phyloP scores from a whole-genome alignment of 2,888 invertebrate species.

The Hedya salicella region DNA sequence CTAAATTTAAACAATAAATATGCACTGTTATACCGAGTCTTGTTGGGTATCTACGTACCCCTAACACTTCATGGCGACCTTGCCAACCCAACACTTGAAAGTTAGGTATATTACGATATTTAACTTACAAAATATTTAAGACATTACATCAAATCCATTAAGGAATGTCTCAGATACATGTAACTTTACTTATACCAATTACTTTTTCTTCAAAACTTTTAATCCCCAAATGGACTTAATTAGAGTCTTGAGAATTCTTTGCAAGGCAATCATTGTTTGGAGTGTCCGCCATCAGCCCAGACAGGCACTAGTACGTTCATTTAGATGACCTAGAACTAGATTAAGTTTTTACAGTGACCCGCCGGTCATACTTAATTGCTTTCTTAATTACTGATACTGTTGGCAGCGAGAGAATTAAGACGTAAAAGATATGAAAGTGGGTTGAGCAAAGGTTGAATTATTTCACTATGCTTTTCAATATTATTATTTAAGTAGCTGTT shows the following conservation, averaged over 20 bases:
- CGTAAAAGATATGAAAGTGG: too few species aligned
- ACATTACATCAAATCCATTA: neutral
- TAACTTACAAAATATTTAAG: neutral
- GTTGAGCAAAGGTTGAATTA: too few species aligned
- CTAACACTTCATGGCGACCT: too few species aligned
- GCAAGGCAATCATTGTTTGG: neutral
- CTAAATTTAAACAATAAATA: too few species aligned
- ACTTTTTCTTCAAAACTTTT: conserved; percentile 3
- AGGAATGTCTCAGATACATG: conserved; percentile 8
- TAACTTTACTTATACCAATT: conserved; percentile 18
- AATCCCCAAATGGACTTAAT: conserved; percentile 4
- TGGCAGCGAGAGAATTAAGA: too few species aligned
- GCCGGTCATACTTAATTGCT: neutral
- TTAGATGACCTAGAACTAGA: neutral
- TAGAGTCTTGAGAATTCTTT: neutral
- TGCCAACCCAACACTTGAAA: too few species aligned
- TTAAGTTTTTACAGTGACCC: neutral
- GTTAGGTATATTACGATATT: neutral
- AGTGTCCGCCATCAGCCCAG: neutral
- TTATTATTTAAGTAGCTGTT: too few species aligned
- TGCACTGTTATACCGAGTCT: too few species aligned
- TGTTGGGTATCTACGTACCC: too few species aligned
- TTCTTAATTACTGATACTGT: neutral
- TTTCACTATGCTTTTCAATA: too few species aligned
- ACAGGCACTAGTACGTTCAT: neutral